Base-by-base conservation (phyloP, 2,888 invertebrate species). In the Leucophenga maculata region DNA sequence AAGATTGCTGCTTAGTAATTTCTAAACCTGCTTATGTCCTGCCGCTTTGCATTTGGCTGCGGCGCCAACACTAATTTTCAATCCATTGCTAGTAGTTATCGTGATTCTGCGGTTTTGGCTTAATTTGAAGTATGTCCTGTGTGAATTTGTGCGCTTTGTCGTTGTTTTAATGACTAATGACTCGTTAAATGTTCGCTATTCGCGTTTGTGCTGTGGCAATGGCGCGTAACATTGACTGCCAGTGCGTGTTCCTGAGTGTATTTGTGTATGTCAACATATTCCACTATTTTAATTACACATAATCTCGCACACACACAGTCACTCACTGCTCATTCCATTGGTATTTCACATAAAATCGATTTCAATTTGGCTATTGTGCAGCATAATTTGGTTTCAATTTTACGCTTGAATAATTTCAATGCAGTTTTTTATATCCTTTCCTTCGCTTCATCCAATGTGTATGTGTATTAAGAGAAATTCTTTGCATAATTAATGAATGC, bases 401-500 rank as follows among this genome's bases (percentile, higher is more conserved):
- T 22, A 11, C 14, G 26, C 57, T 14, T 57, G n/a, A 57, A 11
- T 26, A 8, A 39, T 39, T 39, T 39, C 57, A 57, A 57, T 16
- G 18, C 50, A 50, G 6, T 50, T 50, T 50, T 16, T 50, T 16
- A 50, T 18, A 11, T 50, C 8, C 8, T 39, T 39, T 39, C 3
- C 11, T 6, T 9, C 39, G 3, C 39, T 55, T 55, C 8, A 20
- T 55, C 13, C 22, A 55, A 13, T 1, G 11, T 26, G 22, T 48
- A n/a, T 46, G 20, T 48, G 13, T 64, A n/a, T 39, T 39, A 26
- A 4, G 26, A 26, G 26, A 26, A 2, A 26, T 26, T 26, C 4
- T 4, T 26, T 80, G 82, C 78, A 84, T 80, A 80, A 78, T 83
- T 79, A 82, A 82, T 78, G 80, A 82, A 82, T 78, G 80, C 80